Base-by-base conservation (phyloP, 2,888 invertebrate genomes). In the Catocala sponsa region DNA sequence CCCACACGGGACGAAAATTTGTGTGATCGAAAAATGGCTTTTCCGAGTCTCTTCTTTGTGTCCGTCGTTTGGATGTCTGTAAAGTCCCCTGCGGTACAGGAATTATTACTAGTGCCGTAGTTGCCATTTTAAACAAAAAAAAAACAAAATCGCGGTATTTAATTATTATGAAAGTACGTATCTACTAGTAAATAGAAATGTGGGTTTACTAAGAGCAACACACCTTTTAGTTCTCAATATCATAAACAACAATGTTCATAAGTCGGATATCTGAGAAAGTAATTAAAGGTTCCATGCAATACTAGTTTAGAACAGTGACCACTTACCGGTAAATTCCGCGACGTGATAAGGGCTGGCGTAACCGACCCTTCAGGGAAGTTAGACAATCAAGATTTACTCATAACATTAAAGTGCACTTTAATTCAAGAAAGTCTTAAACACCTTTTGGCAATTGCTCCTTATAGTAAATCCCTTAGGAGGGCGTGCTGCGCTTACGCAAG, bases 401-500 rank as follows among this genome's bases (percentile, higher is more conserved):
- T 76, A 82, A 76, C 75, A 79, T 80, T 78, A 79, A 49, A 59
- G 55, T 59, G 54, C 56, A 47, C 71, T 71, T 74, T 74, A 64
- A 65, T 75, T 63, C 72, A 65, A 81, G 46, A 80, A 76, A 61
- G 74, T 54, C 76, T 57, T 74, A 78, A 76, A 70, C 76, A 78
- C 68, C 74, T 74, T 72, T 72, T 67, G 76, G 75, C 65, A 70
- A 76, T 65, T 75, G 80, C 76, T 83, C 79, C 79, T 83, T 84
- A 82, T 76, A 82, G 71, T 80, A 79, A 80, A 83, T 85, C 90
- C 89, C 88, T 89, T 87, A 85, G 85, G 88, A 90, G 85, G 89
- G 90, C 88, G 86, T 85, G 81, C 83, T 78, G 81, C 82, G 81
- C 85, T 92, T 92, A 90, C 91, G 91, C 90, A 93, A 93, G 82